Evolutionary conservation across 2,888 invertebrate genomes (phyloP).

Genomic region (Campaea margaritaria): DNA sequence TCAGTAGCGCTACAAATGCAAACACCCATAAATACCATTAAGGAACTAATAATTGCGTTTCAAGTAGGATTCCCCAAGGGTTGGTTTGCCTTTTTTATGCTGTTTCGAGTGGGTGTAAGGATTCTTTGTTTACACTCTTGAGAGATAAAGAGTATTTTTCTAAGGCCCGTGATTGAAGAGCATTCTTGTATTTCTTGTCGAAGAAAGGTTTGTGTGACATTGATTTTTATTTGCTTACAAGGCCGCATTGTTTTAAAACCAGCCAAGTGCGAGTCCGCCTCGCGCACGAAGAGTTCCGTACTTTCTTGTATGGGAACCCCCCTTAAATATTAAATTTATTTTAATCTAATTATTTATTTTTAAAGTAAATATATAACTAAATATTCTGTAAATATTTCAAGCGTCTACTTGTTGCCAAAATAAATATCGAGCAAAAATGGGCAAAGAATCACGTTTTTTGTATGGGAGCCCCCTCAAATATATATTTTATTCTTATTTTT

Average conservation of each 20-base stretch:
- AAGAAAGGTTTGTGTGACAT: constrained; percentile 17
- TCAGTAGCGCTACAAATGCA: constrained; percentile 47
- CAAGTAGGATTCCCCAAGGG: constrained; percentile 57
- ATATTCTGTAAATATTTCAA: no score
- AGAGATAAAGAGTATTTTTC: constrained; percentile 50
- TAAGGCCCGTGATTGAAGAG: constrained; percentile 34
- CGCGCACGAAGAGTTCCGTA: no score
- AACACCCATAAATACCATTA: constrained; percentile 58
- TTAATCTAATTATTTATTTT: no score
- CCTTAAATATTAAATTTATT: no score
- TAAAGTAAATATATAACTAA: no score
- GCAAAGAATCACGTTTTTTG: no score
- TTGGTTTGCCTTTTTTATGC: constrained; percentile 54
- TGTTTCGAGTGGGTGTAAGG: constrained; percentile 63
- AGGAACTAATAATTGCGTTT: constrained; percentile 66
- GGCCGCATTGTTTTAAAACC: neutral
- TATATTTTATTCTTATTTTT: no score
- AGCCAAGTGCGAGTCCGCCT: no score
- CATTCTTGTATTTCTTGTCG: constrained; percentile 32
- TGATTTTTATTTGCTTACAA: constrained; percentile 8
- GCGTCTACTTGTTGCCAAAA: no score
- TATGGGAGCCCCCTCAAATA: no score
- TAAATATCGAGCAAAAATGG: no score
- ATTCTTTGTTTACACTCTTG: constrained; percentile 67
- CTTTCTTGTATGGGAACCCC: no score